Evolutionary conservation across 2,797 vertebrate species (phyloP), one percentile per base, ranked within the genome.

Genomic region (Orestias chungarensis): DNA sequence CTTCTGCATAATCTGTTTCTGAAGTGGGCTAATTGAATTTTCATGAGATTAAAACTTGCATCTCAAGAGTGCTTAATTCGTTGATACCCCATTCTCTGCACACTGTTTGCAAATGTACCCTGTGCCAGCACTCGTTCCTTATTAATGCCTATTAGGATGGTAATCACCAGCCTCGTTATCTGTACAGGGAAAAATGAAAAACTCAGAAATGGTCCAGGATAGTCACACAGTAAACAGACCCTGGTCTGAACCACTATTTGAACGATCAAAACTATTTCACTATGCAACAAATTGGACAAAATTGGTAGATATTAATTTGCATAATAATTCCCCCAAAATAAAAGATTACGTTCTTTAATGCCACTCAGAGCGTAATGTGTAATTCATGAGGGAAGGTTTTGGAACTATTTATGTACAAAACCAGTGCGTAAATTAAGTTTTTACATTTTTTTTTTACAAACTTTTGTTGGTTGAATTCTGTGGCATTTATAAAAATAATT

Each of bases 21-120:
- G 67, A 87, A 87, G 73, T 76, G 27, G 82, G 78, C 72, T 86
- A 87, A 87, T 80, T 90, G 78, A 89, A 92, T 88, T 86, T 90
- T 86, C 78, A 90, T 86, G 83, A 89, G 83, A 90, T 89, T 84
- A 85, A 40, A 66, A 52, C 62, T 83, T 61, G 42, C 75, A 77
- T 81, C 84, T 75, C 81, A 64, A 84, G 79, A 85, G 74, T 83
- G 80, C 47, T 72, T 84, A 79, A 86, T 85, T 79, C 82, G 70
- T 75, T 66, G 69, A 80, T 80, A 66, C 73, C 68, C 68, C 27
- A 31, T 73, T 89, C 78, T 80, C 75, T 79, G 64, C 68, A 67
- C 71, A 64, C 84, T 87, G 79, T 82, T 88, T 85, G 85, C 71
- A 81, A 79, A 86, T 83, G 71, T 69, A 80, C 70, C 77, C 71